These are phyloP conservation scores for Peromyscus attwateri DNA, from an alignment of 2,797 vertebrate genomes.

Conservation along the genomic window DNA sequence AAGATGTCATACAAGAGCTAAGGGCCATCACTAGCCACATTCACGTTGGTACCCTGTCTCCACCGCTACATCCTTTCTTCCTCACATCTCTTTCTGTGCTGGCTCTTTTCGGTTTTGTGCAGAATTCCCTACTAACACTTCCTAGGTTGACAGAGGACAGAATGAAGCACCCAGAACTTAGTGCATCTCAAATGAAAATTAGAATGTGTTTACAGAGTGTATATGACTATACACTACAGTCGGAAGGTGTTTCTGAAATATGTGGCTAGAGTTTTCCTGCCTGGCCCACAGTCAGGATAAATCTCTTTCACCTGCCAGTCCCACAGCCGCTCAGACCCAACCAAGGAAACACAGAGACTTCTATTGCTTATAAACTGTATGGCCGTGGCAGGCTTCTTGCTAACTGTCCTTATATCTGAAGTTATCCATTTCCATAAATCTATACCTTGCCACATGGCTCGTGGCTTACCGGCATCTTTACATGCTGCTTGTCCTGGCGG, in stretches of 20 bases:
- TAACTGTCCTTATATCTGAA: too few species aligned
- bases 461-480: too few species aligned
- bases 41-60: background rate
- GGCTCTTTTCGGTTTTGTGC: background rate
- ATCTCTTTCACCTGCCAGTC: too few species aligned
- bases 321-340: too few species aligned
- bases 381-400: too few species aligned
- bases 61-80: background rate
- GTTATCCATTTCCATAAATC: too few species aligned
- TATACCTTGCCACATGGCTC: too few species aligned
- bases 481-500: too few species aligned
- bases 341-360: too few species aligned
- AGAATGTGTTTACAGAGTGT: background rate
- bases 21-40: background rate
- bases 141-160: background rate
- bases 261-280: too few species aligned
- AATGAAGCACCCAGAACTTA: constrained; percentile 29
- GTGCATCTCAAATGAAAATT: background rate
- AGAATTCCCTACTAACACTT: background rate
- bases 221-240: background rate
- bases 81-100: background rate
- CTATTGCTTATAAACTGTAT: too few species aligned
- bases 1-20: background rate
- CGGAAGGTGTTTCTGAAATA: background rate
- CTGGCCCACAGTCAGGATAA: too few species aligned